Evolutionary conservation across 1,140 invertebrate genomes (phyloP), one percentile per base, ranked within the genome.

Genomic region (Drosophila yakuba): DNA sequence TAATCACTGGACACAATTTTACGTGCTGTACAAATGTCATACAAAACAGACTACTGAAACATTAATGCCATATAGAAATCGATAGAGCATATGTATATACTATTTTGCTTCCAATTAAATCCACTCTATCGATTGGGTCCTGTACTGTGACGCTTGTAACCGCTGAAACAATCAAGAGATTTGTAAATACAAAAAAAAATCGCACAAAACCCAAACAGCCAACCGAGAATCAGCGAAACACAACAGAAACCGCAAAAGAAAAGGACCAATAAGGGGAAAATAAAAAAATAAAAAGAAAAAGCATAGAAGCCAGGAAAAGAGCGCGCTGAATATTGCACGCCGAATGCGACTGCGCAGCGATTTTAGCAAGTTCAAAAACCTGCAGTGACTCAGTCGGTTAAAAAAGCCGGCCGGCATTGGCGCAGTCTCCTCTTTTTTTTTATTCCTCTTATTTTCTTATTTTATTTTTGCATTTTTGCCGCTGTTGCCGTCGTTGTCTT

Each of bases 321-420:
- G 57, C 63, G 50, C 68, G 50, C 68, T 35, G 41, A 36, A 76
- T 80, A 81, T 62, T 85, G 82, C 66, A 84, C 64, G 74, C 57
- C 61, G 74, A 75, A 63, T 86, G 82, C 82, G 82, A 78, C 68
- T 55, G 68, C 82, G 82, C 74, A 81, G 67, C 48, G 20, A 6
- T 35, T 36, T n/a, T 10, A 52, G 63, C 72, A 90, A 90, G 86
- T 90, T 90, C 88, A 90, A 88, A 88, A 90, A 88, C 85, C 84
- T 80, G 81, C 85, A 66, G 74, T 54, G 57, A 57, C 32, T 56
- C 59, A 80, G 50, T 81, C 83, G 78, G 83, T 68, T 78, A 86
- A 86, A 88, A 88, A 86, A 52, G 83, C 82, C 82, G 83, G 82
- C 82, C 82, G 82, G 82, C 83, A 77, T 80, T 73, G 73, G 39